phyloP scores from a whole-genome alignment of 2,113 vertebrate species.

The Pygoscelis adeliae region DNA sequence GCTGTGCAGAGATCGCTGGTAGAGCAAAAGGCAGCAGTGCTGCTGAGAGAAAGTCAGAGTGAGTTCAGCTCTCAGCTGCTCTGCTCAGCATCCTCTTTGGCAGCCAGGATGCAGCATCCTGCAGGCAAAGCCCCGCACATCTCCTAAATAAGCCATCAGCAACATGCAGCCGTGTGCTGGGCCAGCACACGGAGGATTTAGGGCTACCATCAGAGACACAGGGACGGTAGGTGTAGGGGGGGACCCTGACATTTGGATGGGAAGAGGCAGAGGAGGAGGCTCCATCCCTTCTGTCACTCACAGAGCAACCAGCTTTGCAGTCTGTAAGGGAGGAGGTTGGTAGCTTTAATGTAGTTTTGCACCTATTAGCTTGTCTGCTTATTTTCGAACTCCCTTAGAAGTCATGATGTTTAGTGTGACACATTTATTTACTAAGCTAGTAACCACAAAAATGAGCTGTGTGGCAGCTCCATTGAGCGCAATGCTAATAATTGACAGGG shows the following conservation, averaged over 20 bases:
- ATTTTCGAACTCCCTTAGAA: slow-evolving; percentile 25
- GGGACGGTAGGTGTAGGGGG: not conserved
- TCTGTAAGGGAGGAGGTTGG: not conserved
- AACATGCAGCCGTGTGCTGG: not conserved
- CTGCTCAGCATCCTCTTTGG: not conserved
- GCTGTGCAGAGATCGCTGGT: not conserved
- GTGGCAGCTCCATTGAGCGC: slow-evolving; percentile 36
- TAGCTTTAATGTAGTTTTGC: not conserved
- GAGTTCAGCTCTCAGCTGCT: not conserved
- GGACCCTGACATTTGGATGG: fast-evolving
- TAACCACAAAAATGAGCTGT: slow-evolving; percentile 52
- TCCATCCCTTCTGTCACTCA: not conserved
- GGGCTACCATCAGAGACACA: not conserved
- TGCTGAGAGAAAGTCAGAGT: not conserved
- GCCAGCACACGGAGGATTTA: not conserved
- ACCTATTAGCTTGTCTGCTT: slow-evolving; percentile 21
- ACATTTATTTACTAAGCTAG: slow-evolving; percentile 60
- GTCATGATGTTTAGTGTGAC: slow-evolving; percentile 43
- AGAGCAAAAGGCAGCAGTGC: not conserved
- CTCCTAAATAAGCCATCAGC: not conserved
- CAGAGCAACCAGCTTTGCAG: not conserved
- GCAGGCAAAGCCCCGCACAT: not conserved
- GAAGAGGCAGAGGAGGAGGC: not conserved
- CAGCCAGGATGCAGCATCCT: not conserved
- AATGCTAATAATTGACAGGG: slow-evolving; percentile 51